Evolutionary conservation across 2,888 invertebrate species (phyloP), one percentile per base, ranked within the genome.

Genomic region (Amblyjoppa proteus): DNA sequence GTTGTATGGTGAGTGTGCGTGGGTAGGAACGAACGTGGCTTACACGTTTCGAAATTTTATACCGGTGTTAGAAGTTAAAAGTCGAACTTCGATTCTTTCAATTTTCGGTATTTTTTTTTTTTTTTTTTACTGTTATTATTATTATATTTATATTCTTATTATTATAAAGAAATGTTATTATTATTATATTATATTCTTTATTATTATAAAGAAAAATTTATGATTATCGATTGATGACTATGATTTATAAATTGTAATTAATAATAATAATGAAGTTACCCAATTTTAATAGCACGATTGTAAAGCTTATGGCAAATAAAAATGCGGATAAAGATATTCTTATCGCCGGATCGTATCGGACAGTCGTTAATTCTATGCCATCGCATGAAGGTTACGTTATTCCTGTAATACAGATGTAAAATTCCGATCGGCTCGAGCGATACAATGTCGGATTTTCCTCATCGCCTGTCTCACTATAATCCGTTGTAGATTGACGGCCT

Each of bases 401-500:
- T 34, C 25, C 7, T 56, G 16, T 53, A 25, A 66, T 56, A 68
- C 34, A 25, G 53, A 68, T 13, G 66, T 31, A 41, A 68, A 53
- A 45, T 11, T 28, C 25, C 6, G 68, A 53, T 41, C 56, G 5
- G 4, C 53, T 68, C 38, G 64, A 51, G 51, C 13, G 16, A 56
- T 56, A 38, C 6, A 28, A 11, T 38, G 53, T 25, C 53, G 68
- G 45, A 28, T 77, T 51, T 34, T 38, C n/a, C 49, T 7, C 49
- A 64, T 75, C 31, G 64, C 20, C 49, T 28, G 45, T 45, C 49
- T 45, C 31, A 49, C 74, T 61, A 75, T 66, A 38, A 68, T 77
- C 34, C 25, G 53, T 53, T 28, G 66, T 53, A 28, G 68, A 77
- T 77, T 41, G 76, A 68, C 38, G 53, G 53, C 53, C 66, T 76